phyloP scores from a whole-genome alignment of 2,888 invertebrate genomes.

The Cryptocephalus primarius region DNA sequence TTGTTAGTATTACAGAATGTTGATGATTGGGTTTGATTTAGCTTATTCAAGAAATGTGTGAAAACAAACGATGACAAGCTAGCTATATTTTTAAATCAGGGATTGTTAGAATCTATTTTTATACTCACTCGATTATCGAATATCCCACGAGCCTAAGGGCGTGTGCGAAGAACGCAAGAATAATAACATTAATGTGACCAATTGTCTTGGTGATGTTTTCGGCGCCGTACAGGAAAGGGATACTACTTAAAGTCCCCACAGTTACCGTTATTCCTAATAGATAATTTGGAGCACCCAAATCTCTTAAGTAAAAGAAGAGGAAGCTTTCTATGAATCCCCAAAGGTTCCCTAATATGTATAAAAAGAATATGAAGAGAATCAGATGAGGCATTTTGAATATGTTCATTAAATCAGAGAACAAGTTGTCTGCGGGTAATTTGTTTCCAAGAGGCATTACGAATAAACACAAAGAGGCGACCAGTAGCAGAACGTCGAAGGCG shows the following conservation, averaged over 20 bases:
- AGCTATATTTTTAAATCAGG: too few relatives aligned
- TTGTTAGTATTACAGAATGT: too few relatives aligned
- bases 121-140: constrained; percentile 70
- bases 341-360: constrained; percentile 73
- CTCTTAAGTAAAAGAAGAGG: constrained; percentile 74
- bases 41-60: too few relatives aligned
- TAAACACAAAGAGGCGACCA: constrained; percentile 62
- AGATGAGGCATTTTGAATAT: constrained; percentile 71
- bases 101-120: too few relatives aligned
- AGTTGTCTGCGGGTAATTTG: constrained; percentile 66
- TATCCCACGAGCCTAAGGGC: constrained; percentile 72
- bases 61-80: too few relatives aligned
- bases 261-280: constrained; percentile 75
- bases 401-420: constrained; percentile 62
- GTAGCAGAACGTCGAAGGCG: constrained; percentile 61
- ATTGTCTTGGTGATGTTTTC: constrained; percentile 71
- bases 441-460: constrained; percentile 69
- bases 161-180: constrained; percentile 76
- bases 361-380: constrained; percentile 67
- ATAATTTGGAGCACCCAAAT: constrained; percentile 73
- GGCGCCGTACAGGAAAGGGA: constrained; percentile 76
- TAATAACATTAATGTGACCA: constrained; percentile 75
- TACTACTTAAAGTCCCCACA: constrained; percentile 71
- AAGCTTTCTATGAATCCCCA: constrained; percentile 88
- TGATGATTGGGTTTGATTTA: too few relatives aligned